Base-by-base conservation (phyloP, 1,140 invertebrate genomes). In the Brachystomella parvula region DNA sequence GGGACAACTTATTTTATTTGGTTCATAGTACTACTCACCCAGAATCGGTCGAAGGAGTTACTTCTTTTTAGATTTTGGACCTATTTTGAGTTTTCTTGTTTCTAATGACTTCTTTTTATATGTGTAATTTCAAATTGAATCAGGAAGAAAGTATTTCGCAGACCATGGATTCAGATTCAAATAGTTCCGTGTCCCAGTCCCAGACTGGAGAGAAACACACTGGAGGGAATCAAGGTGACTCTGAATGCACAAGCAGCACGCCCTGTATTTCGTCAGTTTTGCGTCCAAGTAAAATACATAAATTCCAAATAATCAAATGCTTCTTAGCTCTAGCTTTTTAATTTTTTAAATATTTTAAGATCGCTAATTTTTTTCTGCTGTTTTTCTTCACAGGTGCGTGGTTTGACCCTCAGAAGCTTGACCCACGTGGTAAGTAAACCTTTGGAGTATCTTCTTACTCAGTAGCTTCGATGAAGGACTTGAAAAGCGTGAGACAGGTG, bases 401-500 rank as follows among this genome's bases (percentile, higher is more conserved):
- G 89, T 90, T 92, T 83, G 89, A 90, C 78, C 88, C 89, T 75
- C 87, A 88, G 79, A 86, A 87, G 81, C 85, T 92, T 78, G 87
- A 90, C 82, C 89, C 89, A 73, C 84, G 85, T 87, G 89, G 89
- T 92, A 86, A 87, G 87, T 68, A 32, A 28, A 33, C 9, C 21
- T 24, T 53, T n/a, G n/a, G 9, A 44, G n/a, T 44, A 44, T 44
- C n/a, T n/a, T n/a, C n/a, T n/a, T n/a, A n/a, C n/a, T n/a, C n/a
- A n/a, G n/a, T n/a, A n/a, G n/a, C n/a, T n/a, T n/a, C n/a, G n/a
- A n/a, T n/a, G n/a, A n/a, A n/a, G n/a, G n/a, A n/a, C n/a, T n/a
- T 44, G 39, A 44, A 44, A 44, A 12, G 9, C 9, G 9, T 44
- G n/a, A 44, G n/a, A 44, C 9, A 44, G n/a, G n/a, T 44, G 9